These are phyloP conservation scores for Chlorodrepanis virens DNA, from an alignment of 2,113 vertebrate species.

Conservation along the genomic window DNA sequence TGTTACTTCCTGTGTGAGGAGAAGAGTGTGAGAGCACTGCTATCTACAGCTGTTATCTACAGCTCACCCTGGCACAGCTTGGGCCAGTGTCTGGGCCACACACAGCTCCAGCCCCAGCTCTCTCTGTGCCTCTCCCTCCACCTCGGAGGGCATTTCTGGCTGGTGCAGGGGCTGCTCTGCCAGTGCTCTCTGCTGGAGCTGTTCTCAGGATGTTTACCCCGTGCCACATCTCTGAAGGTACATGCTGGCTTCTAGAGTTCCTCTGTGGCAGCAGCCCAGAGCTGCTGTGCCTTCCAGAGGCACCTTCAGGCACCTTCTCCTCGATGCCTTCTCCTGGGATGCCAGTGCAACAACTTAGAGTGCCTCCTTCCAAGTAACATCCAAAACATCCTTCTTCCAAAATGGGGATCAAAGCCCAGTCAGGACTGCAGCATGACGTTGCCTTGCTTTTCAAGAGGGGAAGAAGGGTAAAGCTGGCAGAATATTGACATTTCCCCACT, in stretches of 20 bases:
- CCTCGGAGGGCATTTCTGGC: background rate
- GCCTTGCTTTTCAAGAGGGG: background rate
- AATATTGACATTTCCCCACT: background rate
- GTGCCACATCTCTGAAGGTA: background rate
- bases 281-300: background rate
- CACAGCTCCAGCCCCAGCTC: background rate
- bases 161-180: background rate
- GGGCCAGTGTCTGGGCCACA: background rate
- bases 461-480: background rate
- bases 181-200: background rate
- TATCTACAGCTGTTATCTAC: background rate
- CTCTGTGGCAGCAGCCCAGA: background rate
- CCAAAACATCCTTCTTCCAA: background rate
- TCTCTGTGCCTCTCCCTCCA: fast-evolving
- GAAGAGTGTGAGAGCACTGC: background rate
- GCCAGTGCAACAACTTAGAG: background rate
- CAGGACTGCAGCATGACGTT: fast-evolving
- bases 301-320: background rate
- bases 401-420: background rate
- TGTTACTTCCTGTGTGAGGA: background rate
- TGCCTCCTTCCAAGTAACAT: background rate
- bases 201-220: background rate
- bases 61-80: fast-evolving
- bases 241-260: background rate
- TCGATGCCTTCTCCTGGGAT: background rate